Conservation (phyloP, 1,140 invertebrate species). For the Reticulitermes speratus region DNA sequence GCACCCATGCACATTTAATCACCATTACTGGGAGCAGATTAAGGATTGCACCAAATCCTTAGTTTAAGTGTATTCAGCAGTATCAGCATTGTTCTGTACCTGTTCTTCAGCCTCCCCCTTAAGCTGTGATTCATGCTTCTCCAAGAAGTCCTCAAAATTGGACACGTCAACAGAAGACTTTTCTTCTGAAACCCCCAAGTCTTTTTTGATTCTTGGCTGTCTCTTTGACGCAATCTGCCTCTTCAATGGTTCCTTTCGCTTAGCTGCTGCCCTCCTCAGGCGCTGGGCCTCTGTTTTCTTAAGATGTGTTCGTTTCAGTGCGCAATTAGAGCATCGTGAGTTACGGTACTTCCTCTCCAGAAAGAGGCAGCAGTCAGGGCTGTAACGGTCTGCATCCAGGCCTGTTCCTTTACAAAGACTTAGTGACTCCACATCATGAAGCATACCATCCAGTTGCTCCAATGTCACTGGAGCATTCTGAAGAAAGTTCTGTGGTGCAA, state of each 20-base stretch:
- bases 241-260: not conserved
- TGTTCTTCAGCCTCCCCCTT: not conserved
- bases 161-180: not conserved
- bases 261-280: not conserved
- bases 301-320: not conserved
- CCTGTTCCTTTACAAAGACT: not conserved
- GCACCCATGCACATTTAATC: too few species aligned
- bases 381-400: not conserved
- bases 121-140: too few species aligned
- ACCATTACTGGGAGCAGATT: too few species aligned
- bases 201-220: not conserved
- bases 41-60: too few species aligned
- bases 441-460: not conserved
- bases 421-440: not conserved
- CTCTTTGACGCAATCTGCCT: not conserved
- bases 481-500: not conserved
- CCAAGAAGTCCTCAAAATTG: too few species aligned
- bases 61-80: not conserved
- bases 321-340: not conserved
- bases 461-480: not conserved
- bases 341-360: not conserved
- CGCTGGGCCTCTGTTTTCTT: not conserved
- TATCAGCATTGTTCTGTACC: not conserved
- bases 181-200: not conserved
- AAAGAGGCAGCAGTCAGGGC: not conserved